phyloP scores from a whole-genome alignment of 2,888 invertebrate species.

The Rotaria sp. region DNA sequence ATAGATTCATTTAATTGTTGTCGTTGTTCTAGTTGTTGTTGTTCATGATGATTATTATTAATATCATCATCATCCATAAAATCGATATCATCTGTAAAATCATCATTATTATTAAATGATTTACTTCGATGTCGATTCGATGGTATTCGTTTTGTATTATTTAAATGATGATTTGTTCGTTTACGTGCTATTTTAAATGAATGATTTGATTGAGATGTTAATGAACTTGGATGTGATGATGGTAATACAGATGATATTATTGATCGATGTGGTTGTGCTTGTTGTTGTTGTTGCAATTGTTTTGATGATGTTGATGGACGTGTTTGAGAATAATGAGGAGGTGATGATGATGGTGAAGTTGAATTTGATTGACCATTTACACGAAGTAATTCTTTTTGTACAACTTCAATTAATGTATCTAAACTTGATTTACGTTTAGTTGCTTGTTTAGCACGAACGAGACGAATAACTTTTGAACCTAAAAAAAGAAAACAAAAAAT shows the following conservation, averaged over 20 bases:
- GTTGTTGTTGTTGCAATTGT: not conserved
- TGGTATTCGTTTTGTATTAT: not conserved
- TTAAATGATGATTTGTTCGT: not conserved
- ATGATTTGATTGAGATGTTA: constrained; percentile 28
- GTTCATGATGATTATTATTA: not conserved
- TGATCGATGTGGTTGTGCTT: not conserved
- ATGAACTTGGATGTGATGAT: constrained; percentile 8
- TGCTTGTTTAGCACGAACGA: constrained; percentile 26
- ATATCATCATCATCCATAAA: not conserved
- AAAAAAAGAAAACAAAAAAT: not conserved
- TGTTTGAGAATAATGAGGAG: not conserved
- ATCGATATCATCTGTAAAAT: not conserved
- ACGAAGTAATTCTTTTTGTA: constrained; percentile 9
- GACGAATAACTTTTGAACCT: constrained; percentile 24
- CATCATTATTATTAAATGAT: not conserved
- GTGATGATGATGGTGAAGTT: not conserved
- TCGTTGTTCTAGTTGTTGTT: not conserved
- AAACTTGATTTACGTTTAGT: constrained; percentile 29
- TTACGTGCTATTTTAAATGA: constrained; percentile 19
- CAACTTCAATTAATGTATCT: constrained; percentile 30
- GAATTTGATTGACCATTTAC: constrained; percentile 15
- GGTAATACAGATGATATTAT: constrained; percentile 19
- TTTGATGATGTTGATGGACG: not conserved
- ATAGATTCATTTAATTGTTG: not conserved
- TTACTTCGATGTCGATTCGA: not conserved